Conservation (phyloP, 2,113 vertebrate genomes). For the Nannobrachium achirus region DNA sequence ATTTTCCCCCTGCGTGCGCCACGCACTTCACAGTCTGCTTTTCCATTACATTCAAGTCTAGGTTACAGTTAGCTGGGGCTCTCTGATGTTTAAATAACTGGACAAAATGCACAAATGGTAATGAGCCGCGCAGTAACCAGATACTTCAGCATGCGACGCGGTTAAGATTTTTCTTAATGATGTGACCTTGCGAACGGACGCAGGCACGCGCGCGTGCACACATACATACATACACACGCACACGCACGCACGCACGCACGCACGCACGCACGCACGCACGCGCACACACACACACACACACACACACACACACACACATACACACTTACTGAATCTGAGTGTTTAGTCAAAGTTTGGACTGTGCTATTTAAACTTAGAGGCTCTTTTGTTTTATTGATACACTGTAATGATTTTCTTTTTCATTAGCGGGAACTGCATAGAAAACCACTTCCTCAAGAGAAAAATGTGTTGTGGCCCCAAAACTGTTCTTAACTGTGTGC, state of each 20-base stretch:
- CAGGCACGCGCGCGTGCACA: too few relatives aligned
- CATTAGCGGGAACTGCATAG: slow-evolving; percentile 23
- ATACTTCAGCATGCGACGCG: slow-evolving; percentile 9
- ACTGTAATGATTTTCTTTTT: slow-evolving; percentile 37
- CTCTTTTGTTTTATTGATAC: slow-evolving; percentile 19
- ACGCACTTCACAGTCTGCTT: background rate
- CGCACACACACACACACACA: too few relatives aligned
- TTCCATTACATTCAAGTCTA: slow-evolving; percentile 32
- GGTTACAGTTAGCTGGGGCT: slow-evolving; percentile 20
- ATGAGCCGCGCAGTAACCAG: slow-evolving; percentile 39
- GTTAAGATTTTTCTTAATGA: slow-evolving; percentile 38
- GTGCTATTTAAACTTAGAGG: slow-evolving; percentile 16
- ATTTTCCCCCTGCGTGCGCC: background rate
- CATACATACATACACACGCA: too few relatives aligned
- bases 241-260: too few relatives aligned
- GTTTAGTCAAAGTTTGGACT: slow-evolving; percentile 31
- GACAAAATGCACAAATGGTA: slow-evolving; percentile 38
- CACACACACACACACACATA: too few relatives aligned
- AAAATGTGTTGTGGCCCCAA: slow-evolving; percentile 44
- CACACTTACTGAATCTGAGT: slow-evolving; percentile 20
- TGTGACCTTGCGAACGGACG: slow-evolving; percentile 13
- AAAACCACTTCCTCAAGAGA: slow-evolving; percentile 33
- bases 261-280: too few relatives aligned
- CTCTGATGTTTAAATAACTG: slow-evolving; percentile 41
- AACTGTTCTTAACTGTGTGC: slow-evolving; percentile 64